phyloP scores from a whole-genome alignment of 2,113 vertebrate genomes.

The Cnemophilus loriae region DNA sequence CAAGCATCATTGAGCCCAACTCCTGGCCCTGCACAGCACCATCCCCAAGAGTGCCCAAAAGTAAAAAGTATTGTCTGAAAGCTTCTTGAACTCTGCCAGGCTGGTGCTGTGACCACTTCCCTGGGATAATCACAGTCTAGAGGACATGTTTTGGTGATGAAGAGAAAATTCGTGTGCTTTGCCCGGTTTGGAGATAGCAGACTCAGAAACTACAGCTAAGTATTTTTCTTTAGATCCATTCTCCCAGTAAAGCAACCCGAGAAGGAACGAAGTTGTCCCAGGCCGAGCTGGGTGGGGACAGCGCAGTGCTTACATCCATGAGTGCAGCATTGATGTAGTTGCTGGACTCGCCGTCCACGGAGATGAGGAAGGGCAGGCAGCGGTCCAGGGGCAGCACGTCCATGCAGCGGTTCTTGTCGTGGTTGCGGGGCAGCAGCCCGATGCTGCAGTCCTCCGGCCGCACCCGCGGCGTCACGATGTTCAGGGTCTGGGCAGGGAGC shows the following conservation, averaged over 20 bases:
- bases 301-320: constrained; percentile 86
- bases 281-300: fast-evolving
- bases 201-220: background rate
- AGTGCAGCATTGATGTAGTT: constrained; percentile 97
- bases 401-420: constrained; percentile 96
- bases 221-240: background rate
- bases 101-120: background rate
- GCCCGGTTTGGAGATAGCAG: background rate
- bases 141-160: background rate
- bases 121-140: background rate
- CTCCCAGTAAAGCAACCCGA: background rate
- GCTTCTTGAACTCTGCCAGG: background rate
- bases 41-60: background rate
- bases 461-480: constrained; percentile 94
- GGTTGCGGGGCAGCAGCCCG: constrained; percentile 90
- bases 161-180: background rate
- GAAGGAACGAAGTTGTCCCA: background rate
- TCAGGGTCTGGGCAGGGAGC: constrained; percentile 81
- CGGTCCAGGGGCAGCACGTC: constrained; percentile 92
- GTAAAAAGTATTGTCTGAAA: background rate
- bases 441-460: constrained; percentile 96
- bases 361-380: constrained; percentile 96
- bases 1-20: background rate
- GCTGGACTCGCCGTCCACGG: constrained; percentile 93
- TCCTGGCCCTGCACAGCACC: background rate